Conservation (phyloP, 64 coral and sea anemone genomes). For the Platygyra sinensis region DNA sequence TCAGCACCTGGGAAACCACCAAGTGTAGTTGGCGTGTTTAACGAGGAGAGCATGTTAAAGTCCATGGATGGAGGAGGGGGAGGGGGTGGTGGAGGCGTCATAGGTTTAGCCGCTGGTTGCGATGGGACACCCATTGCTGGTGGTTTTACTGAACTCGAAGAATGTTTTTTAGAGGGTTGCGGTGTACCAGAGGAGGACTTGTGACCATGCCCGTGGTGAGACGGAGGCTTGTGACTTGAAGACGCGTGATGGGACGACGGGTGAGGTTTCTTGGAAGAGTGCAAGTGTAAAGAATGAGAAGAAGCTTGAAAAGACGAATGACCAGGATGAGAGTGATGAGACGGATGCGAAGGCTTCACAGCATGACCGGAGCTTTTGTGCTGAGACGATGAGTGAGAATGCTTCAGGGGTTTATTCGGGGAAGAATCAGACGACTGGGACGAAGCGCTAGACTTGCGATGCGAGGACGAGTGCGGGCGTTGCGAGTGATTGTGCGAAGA, state of each 20-base stretch:
- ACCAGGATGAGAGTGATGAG: constrained; percentile 27
- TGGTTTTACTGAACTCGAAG: constrained; percentile 19
- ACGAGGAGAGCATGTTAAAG: constrained; percentile 6
- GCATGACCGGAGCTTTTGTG: constrained; percentile 69
- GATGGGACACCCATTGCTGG: background rate
- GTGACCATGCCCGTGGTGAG: constrained; percentile 37
- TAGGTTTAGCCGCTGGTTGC: constrained; percentile 14
- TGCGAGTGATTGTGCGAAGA: constrained; percentile 79
- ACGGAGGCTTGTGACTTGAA: constrained; percentile 67
- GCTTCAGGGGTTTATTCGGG: constrained; percentile 16
- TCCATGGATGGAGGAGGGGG: constrained; percentile 70
- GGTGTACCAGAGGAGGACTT: background rate
- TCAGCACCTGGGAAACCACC: constrained; percentile 34
- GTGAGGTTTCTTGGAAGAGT: constrained; percentile 53
- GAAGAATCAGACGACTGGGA: constrained; percentile 73
- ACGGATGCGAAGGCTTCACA: constrained; percentile 49
- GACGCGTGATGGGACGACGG: constrained; percentile 47
- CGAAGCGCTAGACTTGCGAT: constrained; percentile 23
- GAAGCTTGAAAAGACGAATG: constrained; percentile 47
- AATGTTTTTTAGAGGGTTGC: constrained; percentile 35
- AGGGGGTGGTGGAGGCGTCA: constrained; percentile 70
- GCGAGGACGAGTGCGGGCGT: constrained; percentile 54
- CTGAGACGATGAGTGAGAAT: constrained; percentile 27
- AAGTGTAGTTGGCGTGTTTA: constrained; percentile 24
- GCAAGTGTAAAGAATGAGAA: constrained; percentile 44